These are phyloP conservation scores for Monarcha castaneiventris DNA, from an alignment of 2,113 vertebrate species.

Conservation along the genomic window DNA sequence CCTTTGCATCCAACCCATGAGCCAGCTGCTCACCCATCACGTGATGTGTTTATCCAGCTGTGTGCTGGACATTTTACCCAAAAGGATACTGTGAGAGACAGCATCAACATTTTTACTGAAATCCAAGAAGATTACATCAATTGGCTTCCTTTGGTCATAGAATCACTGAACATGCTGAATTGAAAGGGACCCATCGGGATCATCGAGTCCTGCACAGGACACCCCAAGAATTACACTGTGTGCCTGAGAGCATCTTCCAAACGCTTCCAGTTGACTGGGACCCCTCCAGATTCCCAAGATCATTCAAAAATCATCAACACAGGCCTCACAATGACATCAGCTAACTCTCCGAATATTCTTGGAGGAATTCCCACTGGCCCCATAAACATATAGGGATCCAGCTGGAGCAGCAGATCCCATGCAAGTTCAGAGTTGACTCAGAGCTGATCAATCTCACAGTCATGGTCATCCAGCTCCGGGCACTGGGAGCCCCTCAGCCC, in stretches of 20 bases:
- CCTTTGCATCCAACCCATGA: not conserved
- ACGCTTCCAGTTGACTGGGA: not conserved
- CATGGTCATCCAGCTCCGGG: not conserved
- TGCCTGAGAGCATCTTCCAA: not conserved
- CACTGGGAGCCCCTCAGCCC: not conserved
- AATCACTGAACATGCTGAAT: not conserved
- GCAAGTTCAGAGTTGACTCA: not conserved
- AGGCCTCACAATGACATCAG: not conserved
- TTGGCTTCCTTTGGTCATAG: not conserved
- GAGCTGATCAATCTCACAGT: not conserved
- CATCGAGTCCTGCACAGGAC: not conserved
- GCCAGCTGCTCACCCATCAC: not conserved
- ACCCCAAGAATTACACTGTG: not conserved
- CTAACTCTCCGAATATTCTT: not conserved
- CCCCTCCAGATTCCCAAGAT: not conserved
- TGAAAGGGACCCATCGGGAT: not conserved
- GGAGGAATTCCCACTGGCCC: not conserved
- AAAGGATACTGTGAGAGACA: not conserved
- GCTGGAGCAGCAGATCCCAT: not conserved
- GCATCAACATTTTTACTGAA: not conserved
- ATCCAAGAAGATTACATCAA: not conserved
- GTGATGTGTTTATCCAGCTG: not conserved
- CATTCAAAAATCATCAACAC: not conserved
- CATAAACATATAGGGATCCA: not conserved
- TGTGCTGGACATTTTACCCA: not conserved